phyloP scores from a whole-genome alignment of 2,797 vertebrate species.

The Petrocephalus sullivani region DNA sequence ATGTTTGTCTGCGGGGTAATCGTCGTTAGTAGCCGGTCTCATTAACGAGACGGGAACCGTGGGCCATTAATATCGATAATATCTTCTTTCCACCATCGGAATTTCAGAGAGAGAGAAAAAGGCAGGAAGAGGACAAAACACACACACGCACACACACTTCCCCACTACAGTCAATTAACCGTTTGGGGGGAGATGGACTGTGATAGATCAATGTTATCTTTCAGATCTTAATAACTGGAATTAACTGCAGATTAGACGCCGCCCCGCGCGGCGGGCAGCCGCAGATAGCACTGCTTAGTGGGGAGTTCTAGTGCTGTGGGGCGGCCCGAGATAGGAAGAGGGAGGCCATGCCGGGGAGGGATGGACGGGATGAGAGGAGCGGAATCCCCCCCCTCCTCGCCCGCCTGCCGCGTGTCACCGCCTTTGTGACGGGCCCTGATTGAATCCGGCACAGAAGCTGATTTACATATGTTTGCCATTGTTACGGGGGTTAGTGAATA shows the following conservation, averaged over 20 bases:
- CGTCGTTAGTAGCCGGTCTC: slow-evolving; percentile 37
- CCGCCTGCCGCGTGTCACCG: slow-evolving; percentile 37
- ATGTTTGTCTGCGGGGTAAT: slow-evolving; percentile 31
- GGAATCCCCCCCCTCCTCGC: background rate
- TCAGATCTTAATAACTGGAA: slow-evolving; percentile 45
- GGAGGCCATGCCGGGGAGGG: background rate
- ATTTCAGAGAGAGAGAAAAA: slow-evolving; percentile 25
- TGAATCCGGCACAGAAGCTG: slow-evolving; percentile 58
- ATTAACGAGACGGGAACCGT: slow-evolving; percentile 40
- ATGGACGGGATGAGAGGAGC: background rate
- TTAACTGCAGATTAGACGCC: slow-evolving; percentile 40
- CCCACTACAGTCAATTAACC: slow-evolving; percentile 32
- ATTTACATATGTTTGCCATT: slow-evolving; percentile 72
- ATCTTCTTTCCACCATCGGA: slow-evolving; percentile 33
- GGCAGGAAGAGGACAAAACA: slow-evolving; percentile 19
- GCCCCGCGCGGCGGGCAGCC: slow-evolving; percentile 24
- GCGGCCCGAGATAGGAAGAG: background rate
- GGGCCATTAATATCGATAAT: slow-evolving; percentile 49
- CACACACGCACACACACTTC: background rate
- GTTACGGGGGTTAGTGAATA: slow-evolving; percentile 67
- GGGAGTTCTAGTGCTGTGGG: background rate
- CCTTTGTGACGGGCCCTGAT: slow-evolving; percentile 59
- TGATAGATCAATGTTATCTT: slow-evolving; percentile 34
- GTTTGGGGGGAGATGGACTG: slow-evolving; percentile 37
- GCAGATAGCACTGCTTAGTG: slow-evolving; percentile 17